Evolutionary conservation across 2,888 invertebrate genomes (phyloP), one percentile per base, ranked within the genome.

Genomic region (Suillia variegata): DNA sequence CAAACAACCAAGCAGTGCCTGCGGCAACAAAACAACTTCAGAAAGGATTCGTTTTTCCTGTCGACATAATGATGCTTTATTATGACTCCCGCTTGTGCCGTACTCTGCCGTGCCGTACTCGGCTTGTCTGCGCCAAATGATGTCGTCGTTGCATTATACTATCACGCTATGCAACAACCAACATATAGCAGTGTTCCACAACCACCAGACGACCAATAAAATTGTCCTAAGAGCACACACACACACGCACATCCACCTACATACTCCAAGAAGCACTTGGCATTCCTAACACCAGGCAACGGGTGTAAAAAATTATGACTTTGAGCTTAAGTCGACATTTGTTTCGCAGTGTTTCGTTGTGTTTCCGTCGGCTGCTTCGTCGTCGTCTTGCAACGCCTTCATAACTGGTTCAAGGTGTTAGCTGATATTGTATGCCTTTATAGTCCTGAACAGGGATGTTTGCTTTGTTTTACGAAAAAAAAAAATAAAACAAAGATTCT

Each of bases 61-160:
- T 26, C 42, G 22, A 26, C 26, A 24, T 54, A 24, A 54, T 26
- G 54, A 42, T 54, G 54, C 54, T 54, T 54, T 20, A 54, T 54
- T 54, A 54, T 42, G 54, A 54, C 54, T 54, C 42, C 53, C 38
- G 15, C 33, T 17, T n/a, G n/a, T 52, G 52, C 18, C 15, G 22
- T 10, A 5, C 65, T n/a, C n/a, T 58, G 56, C 33, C 57, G n/a
- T n/a, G n/a, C n/a, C n/a, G n/a, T n/a, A n/a, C n/a, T n/a, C n/a
- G n/a, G n/a, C n/a, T n/a, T n/a, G n/a, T 51, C 48, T 22, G 60
- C 59, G 59, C 73, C 69, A 71, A 70, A 15, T 18, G 18, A 22
- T 49, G 22, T 13, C 12, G n/a, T 12, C 34, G 31, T 31, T 31
- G 31, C 31, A 31, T 31, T 31, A 12, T 31, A 12, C 12, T n/a